Base-by-base conservation (phyloP, 2,888 invertebrate species). In the Panzeria rudis region DNA sequence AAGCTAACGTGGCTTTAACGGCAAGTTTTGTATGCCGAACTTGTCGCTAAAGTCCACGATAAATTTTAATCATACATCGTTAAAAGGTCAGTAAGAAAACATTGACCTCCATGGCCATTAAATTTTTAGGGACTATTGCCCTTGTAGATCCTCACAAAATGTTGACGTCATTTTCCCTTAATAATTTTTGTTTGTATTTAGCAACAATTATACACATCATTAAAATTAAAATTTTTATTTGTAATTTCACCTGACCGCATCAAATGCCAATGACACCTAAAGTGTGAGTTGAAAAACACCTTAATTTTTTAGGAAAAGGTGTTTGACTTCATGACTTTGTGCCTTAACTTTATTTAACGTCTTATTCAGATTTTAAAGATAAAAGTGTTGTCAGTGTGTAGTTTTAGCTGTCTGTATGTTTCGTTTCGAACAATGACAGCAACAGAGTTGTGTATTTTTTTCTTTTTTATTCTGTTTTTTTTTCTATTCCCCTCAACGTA, bases 311-410 rank as follows among this genome's bases (percentile, higher is more conserved):
- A 5, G 23, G n/a, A 73, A 84, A 68, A 84, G 66, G 52, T 80
- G 72, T 73, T 77, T 81, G 80, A 84, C 84, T 77, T 72, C 72
- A 77, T 52, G 71, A 80, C 72, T 81, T 56, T 50, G 50, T 77
- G 52, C 71, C 64, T 80, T 61, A 52, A 61, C 54, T 83, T 66
- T n/a, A 56, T 47, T 29, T 35, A 66, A 73, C 52, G 56, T 83
- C 56, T 83, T 50, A 71, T 77, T 64, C 17, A 81, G 84, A 84
- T 84, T 73, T 84, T 77, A 54, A 77, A 81, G 84, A 84, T 84
- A 77, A 80, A 73, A 81, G 61, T 50, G 41, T 52, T 77, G 72
- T 76, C 59, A 23, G 9, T 64, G 50, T 79, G n/a, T 56, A 50
- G 41, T 29, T 72, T 71, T 64, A 47, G 59, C 79, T 64, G 64